Evolutionary conservation across 1,140 invertebrate genomes (phyloP), one percentile per base, ranked within the genome.

Genomic region (Drosophila ohnishii): DNA sequence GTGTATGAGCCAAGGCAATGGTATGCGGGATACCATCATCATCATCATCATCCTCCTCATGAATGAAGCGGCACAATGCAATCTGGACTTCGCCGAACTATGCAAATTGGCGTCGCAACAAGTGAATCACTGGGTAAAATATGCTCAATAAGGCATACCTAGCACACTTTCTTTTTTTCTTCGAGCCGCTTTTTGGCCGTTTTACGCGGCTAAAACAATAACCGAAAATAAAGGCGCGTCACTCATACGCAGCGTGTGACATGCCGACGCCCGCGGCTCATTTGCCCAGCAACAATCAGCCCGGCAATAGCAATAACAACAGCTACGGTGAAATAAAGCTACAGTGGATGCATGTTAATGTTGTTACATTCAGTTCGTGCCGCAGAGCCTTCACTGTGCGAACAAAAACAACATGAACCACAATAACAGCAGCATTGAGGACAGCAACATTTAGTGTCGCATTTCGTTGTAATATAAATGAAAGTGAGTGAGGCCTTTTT

Each of bases 391-490:
- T 9, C 13, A 53, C 51, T 37, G 51, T 53, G 3, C 0, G 32
- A 8, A 53, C 45, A 16, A 50, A 37, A 69, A 50, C 63, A 56
- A 58, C 50, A 58, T 45, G 42, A 78, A 42, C 34, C 55, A 61
- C 32, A 62, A 34, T 25, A 57, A 50, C 32, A 66, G 59, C 75
- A 65, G 64, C 66, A 87, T 75, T 78, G 57, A 72, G 63, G 64
- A 77, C 65, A 55, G 65, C 71, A 76, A 61, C 80, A 83, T 87
- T 86, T 86, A 83, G 80, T 88, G 83, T 88, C 83, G 67, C 83
- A 87, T 87, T 83, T 87, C 67, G 76, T 83, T 88, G 83, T 87
- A 87, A 87, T 87, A 87, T 87, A 87, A 87, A 87, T 87, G 84
- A 87, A 87, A 87, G 84, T 87, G 84, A 87, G 83, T 79, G 72